Evolutionary conservation across 2,113 vertebrate genomes (phyloP).

Genomic region (Halcyon senegalensis): DNA sequence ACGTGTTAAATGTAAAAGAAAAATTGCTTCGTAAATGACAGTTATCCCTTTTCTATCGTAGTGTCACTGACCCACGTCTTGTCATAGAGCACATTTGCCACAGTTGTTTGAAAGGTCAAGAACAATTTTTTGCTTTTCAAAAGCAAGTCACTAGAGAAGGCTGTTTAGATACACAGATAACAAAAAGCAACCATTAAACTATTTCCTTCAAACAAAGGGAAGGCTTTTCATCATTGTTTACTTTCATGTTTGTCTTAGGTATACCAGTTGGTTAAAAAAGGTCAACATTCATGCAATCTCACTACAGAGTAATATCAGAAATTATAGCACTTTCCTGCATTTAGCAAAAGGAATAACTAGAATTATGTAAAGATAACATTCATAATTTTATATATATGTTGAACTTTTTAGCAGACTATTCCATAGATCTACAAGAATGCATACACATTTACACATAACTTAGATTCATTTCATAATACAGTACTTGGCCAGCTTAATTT

Average conservation of each 20-base stretch:
- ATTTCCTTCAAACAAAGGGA: background rate
- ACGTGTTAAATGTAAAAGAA: background rate
- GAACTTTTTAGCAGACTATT: background rate
- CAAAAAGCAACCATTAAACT: background rate
- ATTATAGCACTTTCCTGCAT: background rate
- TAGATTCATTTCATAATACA: background rate
- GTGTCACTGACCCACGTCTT: background rate
- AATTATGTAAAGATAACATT: background rate
- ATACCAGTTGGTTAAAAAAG: background rate
- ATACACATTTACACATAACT: background rate
- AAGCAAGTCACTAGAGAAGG: background rate
- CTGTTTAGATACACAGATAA: background rate
- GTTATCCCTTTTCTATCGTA: background rate
- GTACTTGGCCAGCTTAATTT: background rate
- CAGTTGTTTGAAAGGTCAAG: constrained; percentile 28
- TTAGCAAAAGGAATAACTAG: background rate
- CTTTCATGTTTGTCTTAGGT: background rate
- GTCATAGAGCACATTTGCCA: background rate
- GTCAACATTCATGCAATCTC: background rate
- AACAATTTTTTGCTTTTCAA: background rate
- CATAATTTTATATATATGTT: background rate
- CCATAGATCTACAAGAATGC: background rate
- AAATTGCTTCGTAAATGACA: background rate
- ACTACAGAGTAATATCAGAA: background rate
- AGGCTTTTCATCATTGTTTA: background rate